Percentiles rank a stretch among this genome's conserved stretches.
These are phyloP conservation scores for Artibeus jamaicensis DNA, from an alignment of 2,797 vertebrate species.

Conservation along the genomic window DNA sequence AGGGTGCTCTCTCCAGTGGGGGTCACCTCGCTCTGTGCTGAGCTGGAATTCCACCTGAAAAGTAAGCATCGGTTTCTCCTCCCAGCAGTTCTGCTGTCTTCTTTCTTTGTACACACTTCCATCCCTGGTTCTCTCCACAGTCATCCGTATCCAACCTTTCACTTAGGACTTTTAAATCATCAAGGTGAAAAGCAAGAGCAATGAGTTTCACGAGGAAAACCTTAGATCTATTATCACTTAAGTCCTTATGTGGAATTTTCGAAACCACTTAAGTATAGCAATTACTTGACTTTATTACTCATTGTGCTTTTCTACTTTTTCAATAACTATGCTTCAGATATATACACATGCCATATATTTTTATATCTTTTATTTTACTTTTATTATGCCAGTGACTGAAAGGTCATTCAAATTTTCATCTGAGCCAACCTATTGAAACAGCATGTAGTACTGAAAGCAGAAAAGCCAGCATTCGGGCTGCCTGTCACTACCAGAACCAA, in stretches of 20 bases:
- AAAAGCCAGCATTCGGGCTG: too few species aligned
- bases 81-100: constrained; percentile 32
- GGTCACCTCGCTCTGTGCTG: constrained; percentile 50
- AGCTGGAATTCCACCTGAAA: constrained; percentile 69
- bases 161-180: constrained; percentile 21
- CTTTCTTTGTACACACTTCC: background rate
- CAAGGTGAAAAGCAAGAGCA: constrained; percentile 67
- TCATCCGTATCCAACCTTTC: background rate
- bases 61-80: constrained; percentile 53
- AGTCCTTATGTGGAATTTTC: constrained; percentile 44
- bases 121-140: background rate
- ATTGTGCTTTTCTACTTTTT: constrained; percentile 29
- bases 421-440: background rate
- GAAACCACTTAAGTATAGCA: background rate
- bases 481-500: too few species aligned
- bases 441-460: background rate
- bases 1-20: constrained; percentile 50
- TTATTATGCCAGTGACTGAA: constrained; percentile 40
- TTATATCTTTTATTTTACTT: constrained; percentile 48
- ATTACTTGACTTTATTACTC: constrained; percentile 25
- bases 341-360: background rate
- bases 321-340: background rate
- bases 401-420: constrained; percentile 37
- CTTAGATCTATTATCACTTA: constrained; percentile 27
- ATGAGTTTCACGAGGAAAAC: constrained; percentile 47